phyloP scores from a whole-genome alignment of 2,888 invertebrate species.

The Dicranocentrus wangi region DNA sequence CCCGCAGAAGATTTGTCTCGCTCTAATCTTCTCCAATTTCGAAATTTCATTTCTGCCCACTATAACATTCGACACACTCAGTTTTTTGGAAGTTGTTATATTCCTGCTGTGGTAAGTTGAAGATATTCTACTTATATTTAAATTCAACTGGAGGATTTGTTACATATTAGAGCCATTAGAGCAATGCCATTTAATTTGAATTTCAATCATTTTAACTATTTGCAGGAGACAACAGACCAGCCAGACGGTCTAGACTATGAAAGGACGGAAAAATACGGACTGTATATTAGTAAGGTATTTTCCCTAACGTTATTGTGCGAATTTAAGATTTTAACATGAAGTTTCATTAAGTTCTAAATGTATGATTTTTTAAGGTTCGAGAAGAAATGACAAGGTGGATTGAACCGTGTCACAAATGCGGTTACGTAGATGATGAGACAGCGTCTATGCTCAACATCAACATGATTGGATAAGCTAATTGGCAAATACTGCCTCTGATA shows the following conservation, averaged over 20 bases:
- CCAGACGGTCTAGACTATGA: neutral
- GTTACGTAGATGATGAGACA: conserved; percentile 38
- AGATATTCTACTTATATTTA: too few relatives aligned
- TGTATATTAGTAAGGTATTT: neutral
- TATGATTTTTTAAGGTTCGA: conserved; percentile 17
- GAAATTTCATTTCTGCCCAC: conserved; percentile 2
- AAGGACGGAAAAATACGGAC: neutral
- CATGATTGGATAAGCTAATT: too few relatives aligned
- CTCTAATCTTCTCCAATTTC: neutral
- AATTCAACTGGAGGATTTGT: too few relatives aligned
- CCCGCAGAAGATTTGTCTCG: conserved; percentile 55
- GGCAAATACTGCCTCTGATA: too few relatives aligned
- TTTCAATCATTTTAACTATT: too few relatives aligned
- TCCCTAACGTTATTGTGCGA: neutral
- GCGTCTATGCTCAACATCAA: conserved; percentile 13
- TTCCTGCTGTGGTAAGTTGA: neutral
- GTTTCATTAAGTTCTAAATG: neutral
- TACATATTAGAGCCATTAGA: too few relatives aligned
- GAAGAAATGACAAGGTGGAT: neutral
- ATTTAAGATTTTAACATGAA: neutral
- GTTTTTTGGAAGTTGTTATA: conserved; percentile 16
- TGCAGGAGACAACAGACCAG: too few relatives aligned
- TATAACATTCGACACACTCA: conserved; percentile 16
- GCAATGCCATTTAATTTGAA: too few relatives aligned
- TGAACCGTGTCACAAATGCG: conserved; percentile 17